These are phyloP conservation scores for Alauda arvensis DNA, from an alignment of 2,797 vertebrate species.

Conservation along the genomic window DNA sequence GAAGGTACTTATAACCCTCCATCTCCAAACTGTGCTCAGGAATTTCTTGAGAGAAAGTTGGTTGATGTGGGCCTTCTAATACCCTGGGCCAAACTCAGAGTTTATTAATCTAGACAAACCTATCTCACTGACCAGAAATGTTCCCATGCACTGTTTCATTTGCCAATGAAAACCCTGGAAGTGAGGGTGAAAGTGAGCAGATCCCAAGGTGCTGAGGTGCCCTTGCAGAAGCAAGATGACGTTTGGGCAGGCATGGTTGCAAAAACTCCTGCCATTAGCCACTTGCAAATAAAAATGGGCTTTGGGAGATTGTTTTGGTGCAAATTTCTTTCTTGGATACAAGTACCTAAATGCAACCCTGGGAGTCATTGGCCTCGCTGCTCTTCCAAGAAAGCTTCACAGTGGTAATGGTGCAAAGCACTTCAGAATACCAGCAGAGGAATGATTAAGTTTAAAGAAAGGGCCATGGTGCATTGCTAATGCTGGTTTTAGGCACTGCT, in stretches of 20 bases:
- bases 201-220: background rate
- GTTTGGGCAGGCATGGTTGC: background rate
- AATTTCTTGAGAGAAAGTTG: background rate
- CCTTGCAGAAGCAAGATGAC: background rate
- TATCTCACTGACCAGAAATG: background rate
- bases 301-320: background rate
- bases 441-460: background rate
- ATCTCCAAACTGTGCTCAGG: background rate
- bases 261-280: background rate
- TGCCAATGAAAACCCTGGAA: background rate
- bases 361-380: background rate
- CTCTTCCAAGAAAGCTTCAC: background rate
- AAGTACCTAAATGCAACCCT: background rate
- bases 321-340: background rate
- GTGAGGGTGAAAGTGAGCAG: background rate
- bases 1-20: background rate
- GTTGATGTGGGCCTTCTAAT: background rate
- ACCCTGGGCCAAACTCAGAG: background rate
- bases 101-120: background rate
- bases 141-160: background rate
- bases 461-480: accelerated
- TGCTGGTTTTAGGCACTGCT: background rate
- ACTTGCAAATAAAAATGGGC: background rate
- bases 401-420: background rate
- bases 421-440: background rate